Conservation (phyloP, 2,888 invertebrate genomes). For the Rhogogaster chlorosoma region DNA sequence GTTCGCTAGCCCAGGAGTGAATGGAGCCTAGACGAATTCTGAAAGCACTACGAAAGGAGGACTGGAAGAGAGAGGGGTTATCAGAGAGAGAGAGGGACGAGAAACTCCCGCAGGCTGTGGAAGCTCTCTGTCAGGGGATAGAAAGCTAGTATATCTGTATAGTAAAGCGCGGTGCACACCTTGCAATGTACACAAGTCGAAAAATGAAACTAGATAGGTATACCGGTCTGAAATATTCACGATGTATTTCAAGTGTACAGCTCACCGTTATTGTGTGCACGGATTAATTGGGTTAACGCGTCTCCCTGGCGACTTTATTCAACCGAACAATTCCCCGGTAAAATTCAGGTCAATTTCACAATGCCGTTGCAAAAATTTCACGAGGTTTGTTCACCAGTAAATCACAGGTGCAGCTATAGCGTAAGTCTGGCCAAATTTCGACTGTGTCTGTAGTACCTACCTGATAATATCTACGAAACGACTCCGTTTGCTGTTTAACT, state of each 20-base stretch:
- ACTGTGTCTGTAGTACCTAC: not conserved
- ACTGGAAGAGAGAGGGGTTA: not conserved
- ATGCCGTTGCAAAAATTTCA: conserved; percentile 31
- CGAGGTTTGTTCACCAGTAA: not conserved
- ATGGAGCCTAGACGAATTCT: conserved; percentile 31
- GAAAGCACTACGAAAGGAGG: conserved; percentile 16
- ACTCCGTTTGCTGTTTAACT: not conserved
- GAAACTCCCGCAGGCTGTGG: conserved; percentile 45
- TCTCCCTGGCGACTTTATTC: conserved; percentile 44
- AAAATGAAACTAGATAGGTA: conserved; percentile 37
- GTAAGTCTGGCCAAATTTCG: not conserved
- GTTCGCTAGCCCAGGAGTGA: conserved; percentile 8
- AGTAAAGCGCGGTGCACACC: conserved; percentile 13
- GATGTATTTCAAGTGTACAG: conserved; percentile 41
- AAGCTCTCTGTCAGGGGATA: conserved; percentile 27
- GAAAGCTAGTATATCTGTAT: not conserved
- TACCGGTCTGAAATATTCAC: conserved; percentile 36
- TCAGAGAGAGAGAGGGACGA: conserved; percentile 16
- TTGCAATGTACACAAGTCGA: conserved; percentile 42
- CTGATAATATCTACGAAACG: not conserved
- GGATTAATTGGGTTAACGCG: conserved; percentile 50
- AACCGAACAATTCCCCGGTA: conserved; percentile 39
- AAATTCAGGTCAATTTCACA: conserved; percentile 46
- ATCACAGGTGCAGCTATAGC: not conserved
- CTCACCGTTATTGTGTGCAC: conserved; percentile 38